These are phyloP conservation scores for Eumaeus atala DNA, from an alignment of 1,140 invertebrate genomes.

Conservation along the genomic window DNA sequence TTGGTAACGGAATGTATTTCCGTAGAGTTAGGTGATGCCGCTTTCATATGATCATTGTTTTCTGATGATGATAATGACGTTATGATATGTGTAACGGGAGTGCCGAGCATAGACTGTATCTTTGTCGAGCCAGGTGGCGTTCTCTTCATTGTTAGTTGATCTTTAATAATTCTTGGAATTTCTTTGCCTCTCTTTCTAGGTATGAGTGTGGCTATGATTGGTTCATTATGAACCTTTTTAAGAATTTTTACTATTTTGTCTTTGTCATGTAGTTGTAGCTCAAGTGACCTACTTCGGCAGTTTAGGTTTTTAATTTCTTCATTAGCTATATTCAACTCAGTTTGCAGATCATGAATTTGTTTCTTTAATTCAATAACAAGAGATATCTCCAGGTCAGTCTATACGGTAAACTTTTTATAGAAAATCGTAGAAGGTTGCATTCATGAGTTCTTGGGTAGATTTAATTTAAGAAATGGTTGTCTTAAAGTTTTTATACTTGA, in stretches of 20 bases:
- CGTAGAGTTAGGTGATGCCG: too few relatives aligned
- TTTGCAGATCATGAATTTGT: not conserved
- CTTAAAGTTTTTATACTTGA: slow-evolving; percentile 1
- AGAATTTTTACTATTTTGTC: not conserved
- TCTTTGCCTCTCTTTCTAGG: not conserved
- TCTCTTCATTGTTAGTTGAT: not conserved
- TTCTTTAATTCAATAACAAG: slow-evolving; percentile 1
- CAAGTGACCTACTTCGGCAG: not conserved
- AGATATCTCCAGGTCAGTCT: not conserved
- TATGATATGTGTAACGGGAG: not conserved
- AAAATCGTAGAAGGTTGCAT: not conserved
- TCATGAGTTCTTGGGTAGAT: not conserved
- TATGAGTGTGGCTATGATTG: not conserved
- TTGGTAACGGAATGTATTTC: too few relatives aligned
- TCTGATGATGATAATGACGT: not conserved
- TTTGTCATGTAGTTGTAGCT: not conserved
- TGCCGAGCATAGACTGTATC: not conserved
- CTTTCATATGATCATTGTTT: too few relatives aligned
- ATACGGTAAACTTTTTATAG: not conserved
- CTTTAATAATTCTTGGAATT: not conserved
- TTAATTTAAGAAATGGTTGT: not conserved
- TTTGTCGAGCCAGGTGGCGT: not conserved
- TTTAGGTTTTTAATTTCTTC: not conserved
- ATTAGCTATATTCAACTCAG: not conserved
- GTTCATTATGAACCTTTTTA: not conserved